A percentile compares a stretch with the other conserved stretches of the same genome.
phyloP scores from a whole-genome alignment of 2,113 vertebrate species.

The Sciurus niger region DNA sequence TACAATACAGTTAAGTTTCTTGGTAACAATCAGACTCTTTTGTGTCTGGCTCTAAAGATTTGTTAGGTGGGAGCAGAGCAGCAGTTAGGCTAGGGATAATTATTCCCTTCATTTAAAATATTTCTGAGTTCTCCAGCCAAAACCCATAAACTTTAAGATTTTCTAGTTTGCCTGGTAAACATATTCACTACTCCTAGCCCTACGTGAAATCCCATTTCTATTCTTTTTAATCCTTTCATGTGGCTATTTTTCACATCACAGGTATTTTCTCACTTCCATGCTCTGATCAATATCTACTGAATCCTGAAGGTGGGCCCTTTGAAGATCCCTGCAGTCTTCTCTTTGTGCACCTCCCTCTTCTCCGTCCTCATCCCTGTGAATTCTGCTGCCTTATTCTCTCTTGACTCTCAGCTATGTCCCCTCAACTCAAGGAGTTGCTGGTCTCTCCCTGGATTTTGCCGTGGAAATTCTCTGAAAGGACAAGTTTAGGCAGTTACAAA shows the following conservation, averaged over 20 bases:
- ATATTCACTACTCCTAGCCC: background rate
- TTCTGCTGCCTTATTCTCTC: background rate
- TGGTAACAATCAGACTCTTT: background rate
- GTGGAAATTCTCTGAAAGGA: background rate
- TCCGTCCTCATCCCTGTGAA: background rate
- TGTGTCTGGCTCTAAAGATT: slow-evolving; percentile 55
- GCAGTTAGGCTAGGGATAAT: background rate
- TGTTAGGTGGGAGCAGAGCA: background rate
- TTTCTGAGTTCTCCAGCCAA: background rate
- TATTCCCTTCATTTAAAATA: background rate
- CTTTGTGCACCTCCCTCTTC: background rate
- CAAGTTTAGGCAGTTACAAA: background rate
- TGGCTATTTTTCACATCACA: background rate
- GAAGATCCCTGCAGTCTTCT: background rate
- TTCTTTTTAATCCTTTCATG: background rate
- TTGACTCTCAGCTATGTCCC: background rate
- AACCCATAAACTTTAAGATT: background rate
- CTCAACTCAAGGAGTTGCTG: background rate
- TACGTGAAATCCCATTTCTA: background rate
- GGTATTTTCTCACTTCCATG: background rate
- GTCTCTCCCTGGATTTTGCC: background rate
- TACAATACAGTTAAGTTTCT: background rate
- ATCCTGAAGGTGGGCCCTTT: background rate
- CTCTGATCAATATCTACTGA: background rate
- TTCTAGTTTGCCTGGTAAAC: background rate